These are phyloP conservation scores for Alaudala cheleensis DNA, from an alignment of 2,113 vertebrate species.

Conservation along the genomic window DNA sequence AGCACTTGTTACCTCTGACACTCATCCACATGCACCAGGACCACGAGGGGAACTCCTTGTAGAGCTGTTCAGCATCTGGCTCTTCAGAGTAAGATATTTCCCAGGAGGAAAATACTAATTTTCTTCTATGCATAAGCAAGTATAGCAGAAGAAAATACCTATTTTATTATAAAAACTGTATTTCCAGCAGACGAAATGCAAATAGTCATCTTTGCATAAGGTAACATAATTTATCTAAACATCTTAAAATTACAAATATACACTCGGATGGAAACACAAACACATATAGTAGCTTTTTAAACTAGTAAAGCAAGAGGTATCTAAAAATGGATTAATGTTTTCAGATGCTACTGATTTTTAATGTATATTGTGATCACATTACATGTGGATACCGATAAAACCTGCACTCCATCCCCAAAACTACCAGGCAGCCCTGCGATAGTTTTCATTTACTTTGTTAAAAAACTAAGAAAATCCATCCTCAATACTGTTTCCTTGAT, in stretches of 20 bases:
- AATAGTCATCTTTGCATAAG: background rate
- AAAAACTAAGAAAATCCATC: background rate
- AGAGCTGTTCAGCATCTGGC: background rate
- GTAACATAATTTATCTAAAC: background rate
- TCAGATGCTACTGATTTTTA: background rate
- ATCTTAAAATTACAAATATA: background rate
- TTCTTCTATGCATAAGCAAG: background rate
- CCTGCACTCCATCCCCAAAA: background rate
- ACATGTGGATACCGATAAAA: background rate
- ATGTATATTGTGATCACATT: background rate
- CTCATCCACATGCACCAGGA: background rate
- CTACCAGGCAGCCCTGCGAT: background rate
- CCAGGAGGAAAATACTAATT: background rate
- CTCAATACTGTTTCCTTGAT: background rate
- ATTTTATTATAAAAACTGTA: background rate
- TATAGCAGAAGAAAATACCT: background rate
- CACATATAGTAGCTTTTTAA: background rate
- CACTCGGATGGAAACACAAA: background rate
- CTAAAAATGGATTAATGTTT: background rate
- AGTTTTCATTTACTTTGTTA: background rate
- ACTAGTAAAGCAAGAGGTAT: background rate
- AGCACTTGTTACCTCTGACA: background rate
- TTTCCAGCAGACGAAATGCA: background rate
- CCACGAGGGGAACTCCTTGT: background rate
- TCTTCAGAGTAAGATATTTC: background rate